These are phyloP conservation scores for Callospermophilus lateralis DNA, from an alignment of 2,113 vertebrate species.

Conservation along the genomic window DNA sequence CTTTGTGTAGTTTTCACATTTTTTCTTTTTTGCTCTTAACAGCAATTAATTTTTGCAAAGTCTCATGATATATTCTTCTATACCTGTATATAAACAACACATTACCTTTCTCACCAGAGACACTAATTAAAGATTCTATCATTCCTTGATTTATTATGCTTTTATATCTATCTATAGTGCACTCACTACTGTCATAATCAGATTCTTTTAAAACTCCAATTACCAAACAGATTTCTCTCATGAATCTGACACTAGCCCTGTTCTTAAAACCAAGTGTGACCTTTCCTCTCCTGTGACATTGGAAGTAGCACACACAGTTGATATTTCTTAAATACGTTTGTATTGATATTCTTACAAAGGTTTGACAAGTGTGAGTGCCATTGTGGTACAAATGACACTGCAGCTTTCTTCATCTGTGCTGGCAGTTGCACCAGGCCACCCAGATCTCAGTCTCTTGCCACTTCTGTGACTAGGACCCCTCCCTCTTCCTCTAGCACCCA, in stretches of 20 bases:
- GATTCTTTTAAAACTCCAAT: slow-evolving; percentile 1
- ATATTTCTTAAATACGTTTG: not conserved
- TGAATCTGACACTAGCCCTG: not conserved
- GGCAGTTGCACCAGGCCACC: not conserved
- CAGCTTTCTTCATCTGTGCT: too few species aligned
- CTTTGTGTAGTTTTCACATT: not conserved
- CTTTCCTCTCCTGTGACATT: not conserved
- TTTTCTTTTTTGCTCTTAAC: not conserved
- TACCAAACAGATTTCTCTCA: not conserved
- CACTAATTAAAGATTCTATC: not conserved
- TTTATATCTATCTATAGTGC: not conserved
- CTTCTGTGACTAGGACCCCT: not conserved
- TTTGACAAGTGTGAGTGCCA: not conserved
- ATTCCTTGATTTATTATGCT: not conserved
- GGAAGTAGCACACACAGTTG: not conserved
- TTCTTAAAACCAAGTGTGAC: not conserved
- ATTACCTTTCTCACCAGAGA: not conserved
- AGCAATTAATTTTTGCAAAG: not conserved
- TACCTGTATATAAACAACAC: not conserved
- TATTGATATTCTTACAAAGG: not conserved
- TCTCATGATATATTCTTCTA: not conserved
- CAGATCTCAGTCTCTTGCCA: not conserved
- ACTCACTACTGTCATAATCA: not conserved
- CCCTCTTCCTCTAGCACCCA: too few species aligned
- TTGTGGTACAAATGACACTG: not conserved